Base-by-base conservation (phyloP, 64 coral and sea anemone species). In the Cladopsammia gracilis region DNA sequence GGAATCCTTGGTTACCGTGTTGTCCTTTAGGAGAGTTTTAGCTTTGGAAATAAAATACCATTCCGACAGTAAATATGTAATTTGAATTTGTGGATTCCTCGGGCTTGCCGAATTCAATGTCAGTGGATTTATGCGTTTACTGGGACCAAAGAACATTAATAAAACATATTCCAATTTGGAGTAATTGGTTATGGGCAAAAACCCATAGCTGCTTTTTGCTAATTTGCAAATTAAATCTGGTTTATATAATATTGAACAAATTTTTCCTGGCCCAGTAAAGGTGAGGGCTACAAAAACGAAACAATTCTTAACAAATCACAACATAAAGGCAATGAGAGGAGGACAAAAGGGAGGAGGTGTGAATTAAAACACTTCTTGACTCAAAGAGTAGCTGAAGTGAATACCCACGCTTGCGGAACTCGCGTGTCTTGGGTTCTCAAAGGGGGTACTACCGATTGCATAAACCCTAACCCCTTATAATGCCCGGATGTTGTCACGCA, bases 161-260 rank as follows among this genome's bases (percentile, higher is more conserved):
- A 69, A 69, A 13, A 69, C 66, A 69, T 69, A 69, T 69, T 25
- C 66, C 66, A 69, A 69, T 42, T 69, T 69, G 66, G 1, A 69
- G 66, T 69, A 69, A 69, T 69, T 69, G 66, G 66, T n/a, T 69
- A 69, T 69, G 66, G 66, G 66, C 66, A 23, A 69, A 69, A 69
- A 25, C 66, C 66, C 66, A 69, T 26, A 69, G 66, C 66, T 0
- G 25, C 66, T 69, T 69, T 69, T 69, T 69, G 66, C 66, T 69
- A 69, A 69, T 69, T 69, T 69, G n/a, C 66, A 69, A 69, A 69
- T 69, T 18, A 69, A 69, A 69, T 69, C 66, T 69, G 19, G n/a
- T 69, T 24, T 69, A 69, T 69, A 69, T 24, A 69, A 69, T 69
- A 69, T 69, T 69, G 66, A 69, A 69, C 66, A 18, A 24, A 4